These are phyloP conservation scores for Drosophila mettleri DNA, from an alignment of 2,888 invertebrate genomes.

Conservation along the genomic window DNA sequence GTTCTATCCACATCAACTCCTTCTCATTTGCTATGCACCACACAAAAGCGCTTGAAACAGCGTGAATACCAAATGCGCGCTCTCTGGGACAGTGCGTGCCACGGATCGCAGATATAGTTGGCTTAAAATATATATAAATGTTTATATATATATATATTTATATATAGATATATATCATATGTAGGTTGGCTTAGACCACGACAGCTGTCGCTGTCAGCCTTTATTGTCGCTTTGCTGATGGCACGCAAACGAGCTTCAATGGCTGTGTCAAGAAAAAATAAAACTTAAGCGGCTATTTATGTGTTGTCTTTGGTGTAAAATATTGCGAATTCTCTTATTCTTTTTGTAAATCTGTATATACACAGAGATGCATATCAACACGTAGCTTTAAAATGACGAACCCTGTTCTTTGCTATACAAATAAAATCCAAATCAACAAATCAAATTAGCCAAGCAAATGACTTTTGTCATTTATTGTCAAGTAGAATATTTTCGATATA, in stretches of 20 bases:
- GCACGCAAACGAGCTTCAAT: conserved; percentile 8
- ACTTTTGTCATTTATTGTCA: no score
- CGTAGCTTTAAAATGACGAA: conserved; percentile 13
- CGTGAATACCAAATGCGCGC: conserved; percentile 68
- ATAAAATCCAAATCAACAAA: background rate
- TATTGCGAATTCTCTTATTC: background rate
- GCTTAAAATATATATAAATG: background rate
- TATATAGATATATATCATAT: conserved; percentile 16
- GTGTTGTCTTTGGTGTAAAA: background rate
- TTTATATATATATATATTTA: background rate
- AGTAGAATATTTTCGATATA: no score
- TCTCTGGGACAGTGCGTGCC: conserved; percentile 47
- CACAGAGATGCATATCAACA: conserved; percentile 24
- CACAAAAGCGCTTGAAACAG: conserved; percentile 54
- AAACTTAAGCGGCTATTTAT: background rate
- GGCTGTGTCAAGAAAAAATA: conserved; percentile 11
- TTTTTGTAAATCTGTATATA: background rate
- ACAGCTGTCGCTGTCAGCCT: conserved; percentile 31
- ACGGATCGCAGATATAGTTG: conserved; percentile 39
- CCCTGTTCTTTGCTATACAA: background rate
- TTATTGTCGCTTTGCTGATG: conserved; percentile 45
- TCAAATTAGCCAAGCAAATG: background rate
- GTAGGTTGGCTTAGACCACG: conserved; percentile 18
- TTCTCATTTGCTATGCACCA: conserved; percentile 72
- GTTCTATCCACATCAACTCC: background rate